Evolutionary conservation across 2,113 vertebrate genomes (phyloP).

Genomic region (Tupaia tana): DNA sequence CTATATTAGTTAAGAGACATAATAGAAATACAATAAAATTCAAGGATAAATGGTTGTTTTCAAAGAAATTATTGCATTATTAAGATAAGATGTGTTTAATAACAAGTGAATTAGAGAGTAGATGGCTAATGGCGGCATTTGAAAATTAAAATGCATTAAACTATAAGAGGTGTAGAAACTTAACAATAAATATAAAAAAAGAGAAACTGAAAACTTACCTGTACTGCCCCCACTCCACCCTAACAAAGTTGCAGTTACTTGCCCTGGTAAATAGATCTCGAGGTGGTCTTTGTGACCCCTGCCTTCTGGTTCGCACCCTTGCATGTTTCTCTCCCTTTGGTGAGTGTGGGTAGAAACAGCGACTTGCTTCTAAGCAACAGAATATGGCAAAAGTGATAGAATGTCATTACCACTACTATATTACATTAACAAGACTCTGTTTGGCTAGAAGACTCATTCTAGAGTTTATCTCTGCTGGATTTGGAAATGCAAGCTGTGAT

Average conservation of each 20-base stretch:
- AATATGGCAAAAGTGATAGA: background rate
- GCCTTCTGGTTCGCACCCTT: background rate
- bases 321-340: background rate
- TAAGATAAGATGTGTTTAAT: background rate
- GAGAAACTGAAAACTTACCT: background rate
- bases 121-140: background rate
- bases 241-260: background rate
- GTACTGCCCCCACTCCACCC: rapidly evolving
- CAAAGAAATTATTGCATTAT: background rate
- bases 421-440: no score
- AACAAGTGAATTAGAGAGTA: background rate
- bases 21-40: background rate
- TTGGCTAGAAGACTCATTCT: background rate
- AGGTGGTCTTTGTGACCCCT: background rate
- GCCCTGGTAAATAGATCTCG: no score
- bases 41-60: background rate
- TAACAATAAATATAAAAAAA: background rate
- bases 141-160: background rate
- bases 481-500: background rate
- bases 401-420: background rate
- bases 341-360: background rate
- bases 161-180: background rate
- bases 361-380: background rate
- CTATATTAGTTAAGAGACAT: background rate
- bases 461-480: background rate